Percentiles rank a stretch among this genome's conserved stretches.
Evolutionary conservation across 2,888 invertebrate genomes (phyloP).

Genomic region (Drosophila melanosoma): DNA sequence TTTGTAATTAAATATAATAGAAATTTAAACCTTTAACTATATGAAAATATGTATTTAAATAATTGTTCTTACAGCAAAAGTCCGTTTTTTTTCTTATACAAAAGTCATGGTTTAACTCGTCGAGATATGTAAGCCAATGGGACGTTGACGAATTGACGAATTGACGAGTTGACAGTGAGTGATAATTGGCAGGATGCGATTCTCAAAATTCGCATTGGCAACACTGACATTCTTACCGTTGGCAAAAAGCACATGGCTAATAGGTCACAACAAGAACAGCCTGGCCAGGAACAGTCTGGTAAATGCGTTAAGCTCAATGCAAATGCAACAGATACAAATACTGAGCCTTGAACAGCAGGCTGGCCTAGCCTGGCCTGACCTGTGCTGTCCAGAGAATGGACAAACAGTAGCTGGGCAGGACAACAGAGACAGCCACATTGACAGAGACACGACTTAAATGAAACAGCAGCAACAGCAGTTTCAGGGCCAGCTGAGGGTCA

Average conservation of each 20-base stretch:
- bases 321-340: slow-evolving; percentile 57
- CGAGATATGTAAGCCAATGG: too few species aligned
- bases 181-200: slow-evolving; percentile 26
- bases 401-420: slow-evolving; percentile 22
- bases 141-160: slow-evolving; percentile 38
- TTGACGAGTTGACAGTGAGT: slow-evolving; percentile 15
- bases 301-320: slow-evolving; percentile 46
- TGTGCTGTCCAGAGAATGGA: neutral
- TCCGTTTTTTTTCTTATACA: neutral
- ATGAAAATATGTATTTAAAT: neutral
- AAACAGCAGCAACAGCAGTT: slow-evolving; percentile 1
- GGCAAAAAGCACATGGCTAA: neutral
- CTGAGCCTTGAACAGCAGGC: slow-evolving; percentile 19
- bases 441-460: slow-evolving; percentile 10
- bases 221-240: neutral
- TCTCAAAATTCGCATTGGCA: slow-evolving; percentile 33
- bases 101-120: neutral
- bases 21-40: neutral
- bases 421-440: neutral
- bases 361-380: neutral
- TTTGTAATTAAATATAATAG: too few species aligned
- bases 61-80: neutral
- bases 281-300: slow-evolving; percentile 26
- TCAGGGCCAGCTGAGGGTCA: neutral
- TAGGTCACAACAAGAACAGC: slow-evolving; percentile 17